Evolutionary conservation across 2,797 vertebrate genomes (phyloP).

Genomic region (Argyrosomus regius): DNA sequence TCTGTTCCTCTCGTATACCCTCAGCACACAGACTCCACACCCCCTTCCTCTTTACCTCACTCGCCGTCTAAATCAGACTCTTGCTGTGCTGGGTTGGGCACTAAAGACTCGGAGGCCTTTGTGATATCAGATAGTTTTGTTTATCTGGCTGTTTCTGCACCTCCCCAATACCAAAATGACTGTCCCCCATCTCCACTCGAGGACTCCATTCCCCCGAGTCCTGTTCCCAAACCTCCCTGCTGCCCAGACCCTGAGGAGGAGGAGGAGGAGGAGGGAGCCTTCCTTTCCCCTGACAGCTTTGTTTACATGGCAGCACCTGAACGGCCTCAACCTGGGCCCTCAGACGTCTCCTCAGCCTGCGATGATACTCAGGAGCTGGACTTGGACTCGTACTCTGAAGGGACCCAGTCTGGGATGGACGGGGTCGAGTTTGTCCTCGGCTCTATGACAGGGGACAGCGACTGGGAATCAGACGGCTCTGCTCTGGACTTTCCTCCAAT

Average conservation of each 20-base stretch:
- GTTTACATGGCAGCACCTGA: slow-evolving; percentile 90
- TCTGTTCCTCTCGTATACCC: slow-evolving; percentile 18
- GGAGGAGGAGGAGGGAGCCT: slow-evolving; percentile 76
- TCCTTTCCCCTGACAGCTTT: slow-evolving; percentile 86
- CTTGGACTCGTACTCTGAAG: slow-evolving; percentile 85
- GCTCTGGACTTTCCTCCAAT: slow-evolving; percentile 72
- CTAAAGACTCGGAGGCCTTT: slow-evolving; percentile 79
- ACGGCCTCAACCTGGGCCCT: slow-evolving; percentile 72
- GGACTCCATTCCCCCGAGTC: slow-evolving; percentile 83
- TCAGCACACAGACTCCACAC: slow-evolving; percentile 43
- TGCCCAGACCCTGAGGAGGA: slow-evolving; percentile 49
- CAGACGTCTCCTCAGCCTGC: slow-evolving; percentile 79
- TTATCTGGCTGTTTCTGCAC: slow-evolving; percentile 86
- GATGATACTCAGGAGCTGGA: slow-evolving; percentile 83
- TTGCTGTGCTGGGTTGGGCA: slow-evolving; percentile 62
- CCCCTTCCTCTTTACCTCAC: slow-evolving; percentile 56
- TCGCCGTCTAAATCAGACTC: slow-evolving; percentile 57
- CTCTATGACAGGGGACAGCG: slow-evolving; percentile 86
- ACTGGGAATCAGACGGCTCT: slow-evolving; percentile 87
- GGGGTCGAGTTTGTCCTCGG: slow-evolving; percentile 86
- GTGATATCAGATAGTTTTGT: slow-evolving; percentile 88
- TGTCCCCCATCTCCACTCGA: slow-evolving; percentile 81
- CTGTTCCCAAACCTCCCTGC: slow-evolving; percentile 72
- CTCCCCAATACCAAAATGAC: slow-evolving; percentile 74
- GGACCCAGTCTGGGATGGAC: slow-evolving; percentile 84